These are phyloP conservation scores for Sitodiplosis mosellana DNA, from an alignment of 1,140 invertebrate genomes.

Conservation along the genomic window DNA sequence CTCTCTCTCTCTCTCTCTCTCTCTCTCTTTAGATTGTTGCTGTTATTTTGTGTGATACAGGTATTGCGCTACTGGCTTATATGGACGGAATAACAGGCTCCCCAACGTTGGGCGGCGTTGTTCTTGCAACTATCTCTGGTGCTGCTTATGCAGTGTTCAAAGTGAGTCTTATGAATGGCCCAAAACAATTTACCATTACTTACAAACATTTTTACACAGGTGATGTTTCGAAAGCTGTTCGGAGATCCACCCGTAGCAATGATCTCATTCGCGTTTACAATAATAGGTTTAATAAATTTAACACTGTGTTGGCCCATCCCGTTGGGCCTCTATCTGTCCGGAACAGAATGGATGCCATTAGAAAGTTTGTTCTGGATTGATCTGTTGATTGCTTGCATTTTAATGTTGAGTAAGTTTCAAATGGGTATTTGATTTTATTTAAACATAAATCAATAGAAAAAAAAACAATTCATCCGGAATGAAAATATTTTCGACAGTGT, in stretches of 20 bases:
- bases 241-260: slow-evolving; percentile 78
- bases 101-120: slow-evolving; percentile 74
- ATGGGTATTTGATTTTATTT: background rate
- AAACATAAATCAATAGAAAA: background rate
- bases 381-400: slow-evolving; percentile 52
- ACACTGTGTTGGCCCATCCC: slow-evolving; percentile 73
- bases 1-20: background rate
- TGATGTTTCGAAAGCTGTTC: slow-evolving; percentile 77
- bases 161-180: slow-evolving; percentile 30
- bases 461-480: background rate
- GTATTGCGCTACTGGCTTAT: slow-evolving; percentile 81
- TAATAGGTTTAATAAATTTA: slow-evolving; percentile 67
- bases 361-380: slow-evolving; percentile 62
- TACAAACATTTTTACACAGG: too few species aligned
- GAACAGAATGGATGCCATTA: slow-evolving; percentile 60
- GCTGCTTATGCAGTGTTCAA: slow-evolving; percentile 84
- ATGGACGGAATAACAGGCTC: slow-evolving; percentile 88
- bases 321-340: slow-evolving; percentile 64
- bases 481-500: slow-evolving; percentile 61
- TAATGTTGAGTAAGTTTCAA: slow-evolving; percentile 47
- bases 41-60: slow-evolving; percentile 85
- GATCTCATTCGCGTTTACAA: slow-evolving; percentile 70
- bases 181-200: slow-evolving; percentile 13
- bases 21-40: slow-evolving; percentile 64
- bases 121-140: slow-evolving; percentile 73